A percentile compares a stretch with the other conserved stretches of the same genome.
Conservation (phyloP, 2,113 vertebrate species). For the Hypocryptadius cinnamomeus region DNA sequence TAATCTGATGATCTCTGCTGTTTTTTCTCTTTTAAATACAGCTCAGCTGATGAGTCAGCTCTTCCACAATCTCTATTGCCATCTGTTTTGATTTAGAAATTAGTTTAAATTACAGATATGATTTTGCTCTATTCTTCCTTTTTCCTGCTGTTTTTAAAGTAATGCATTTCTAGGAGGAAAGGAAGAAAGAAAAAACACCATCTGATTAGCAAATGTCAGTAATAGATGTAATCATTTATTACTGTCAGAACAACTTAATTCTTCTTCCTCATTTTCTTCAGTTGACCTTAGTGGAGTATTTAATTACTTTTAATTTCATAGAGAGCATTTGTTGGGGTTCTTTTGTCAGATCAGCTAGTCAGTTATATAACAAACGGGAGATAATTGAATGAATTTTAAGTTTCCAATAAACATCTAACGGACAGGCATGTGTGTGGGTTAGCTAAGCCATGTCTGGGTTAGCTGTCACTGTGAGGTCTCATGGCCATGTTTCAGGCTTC, state of each 20-base stretch:
- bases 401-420: background rate
- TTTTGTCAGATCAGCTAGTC: background rate
- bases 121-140: background rate
- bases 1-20: conserved; percentile 61
- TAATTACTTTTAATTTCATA: background rate
- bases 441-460: background rate
- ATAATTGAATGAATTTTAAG: background rate
- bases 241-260: background rate
- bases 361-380: background rate
- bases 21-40: conserved; percentile 59
- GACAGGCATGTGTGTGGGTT: background rate
- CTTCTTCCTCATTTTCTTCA: background rate
- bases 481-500: background rate
- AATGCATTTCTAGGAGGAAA: background rate
- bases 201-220: background rate
- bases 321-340: background rate
- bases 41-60: conserved; percentile 60
- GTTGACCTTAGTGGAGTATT: background rate
- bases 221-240: background rate
- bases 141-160: background rate
- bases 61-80: conserved; percentile 29
- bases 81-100: conserved; percentile 60
- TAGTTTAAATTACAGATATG: conserved; percentile 42
- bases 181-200: background rate
- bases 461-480: background rate